Base-by-base conservation (phyloP, 2,113 vertebrate genomes). In the Tenrec ecaudatus region DNA sequence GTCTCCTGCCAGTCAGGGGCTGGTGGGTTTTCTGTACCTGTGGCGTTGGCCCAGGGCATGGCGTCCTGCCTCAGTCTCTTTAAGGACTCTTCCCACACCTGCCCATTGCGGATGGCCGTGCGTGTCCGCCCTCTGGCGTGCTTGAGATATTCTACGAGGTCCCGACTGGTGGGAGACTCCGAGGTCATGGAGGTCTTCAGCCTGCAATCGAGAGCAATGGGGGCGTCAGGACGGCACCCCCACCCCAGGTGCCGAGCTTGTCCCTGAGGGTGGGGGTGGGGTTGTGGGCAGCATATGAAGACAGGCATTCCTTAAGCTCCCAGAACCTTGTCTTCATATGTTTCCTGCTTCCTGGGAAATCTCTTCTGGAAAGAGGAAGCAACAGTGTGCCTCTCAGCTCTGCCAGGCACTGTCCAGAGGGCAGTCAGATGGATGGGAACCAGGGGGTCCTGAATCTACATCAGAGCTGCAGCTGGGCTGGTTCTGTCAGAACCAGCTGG, bases 71-170 rank as follows among this genome's bases (percentile, higher is more conserved):
- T 78, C 90, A 97, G 94, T 58, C 64, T 96, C 92, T 94, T 96
- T 5, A 97, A 75, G 75, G 95, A 89, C 9, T 95, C 94, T 33
- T 97, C 96, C 96, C 96, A 97, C 82, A 97, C 95, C 83, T 97
- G 96, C 62, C 96, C 97, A 0, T 8, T 19, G 86, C 93, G 93
- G 43, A 97, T 95, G 94, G 94, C 95, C 0, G 76, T 90, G 17
- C 96, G 96, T 0, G 96, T 83, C 19, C 3, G 31, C 92, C 96
- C 97, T 83, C 53, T 95, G 73, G 97, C 93, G 0, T 97, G 96
- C 86, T 97, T 97, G 83, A 97, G 68, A 85, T 93, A 95, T 20
- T 88, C 88, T 0, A 93, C 83, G 22, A 97, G 86, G 19, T 95
- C 82, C 10, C 64, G 83, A 0, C 71, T 68, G 43, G 29, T 92